phyloP scores from a whole-genome alignment of 1,140 invertebrate species.

The Amyelois transitella region DNA sequence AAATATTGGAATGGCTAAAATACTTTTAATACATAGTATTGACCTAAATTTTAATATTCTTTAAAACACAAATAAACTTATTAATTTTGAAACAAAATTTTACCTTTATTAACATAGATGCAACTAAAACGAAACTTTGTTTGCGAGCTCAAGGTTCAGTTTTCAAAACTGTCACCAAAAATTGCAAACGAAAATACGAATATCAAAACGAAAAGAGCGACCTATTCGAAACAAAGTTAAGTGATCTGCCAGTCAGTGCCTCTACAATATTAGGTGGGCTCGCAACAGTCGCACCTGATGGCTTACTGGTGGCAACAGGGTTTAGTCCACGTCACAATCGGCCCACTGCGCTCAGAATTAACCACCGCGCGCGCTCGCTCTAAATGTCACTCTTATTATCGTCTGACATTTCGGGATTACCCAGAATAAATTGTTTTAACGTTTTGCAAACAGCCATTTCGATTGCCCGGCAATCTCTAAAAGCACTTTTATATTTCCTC shows the following conservation, averaged over 20 bases:
- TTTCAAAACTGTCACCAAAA: background rate
- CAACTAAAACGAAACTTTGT: conserved; percentile 37
- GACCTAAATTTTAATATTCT: no score
- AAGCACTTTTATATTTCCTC: conserved; percentile 28
- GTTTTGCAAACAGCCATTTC: conserved; percentile 55
- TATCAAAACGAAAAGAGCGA: background rate
- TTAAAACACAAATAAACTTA: no score
- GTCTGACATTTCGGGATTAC: conserved; percentile 68
- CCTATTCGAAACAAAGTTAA: conserved; percentile 13
- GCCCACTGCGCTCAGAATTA: conserved; percentile 60
- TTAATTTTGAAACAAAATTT: no score
- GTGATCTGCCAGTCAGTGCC: conserved; percentile 9
- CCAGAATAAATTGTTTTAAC: conserved; percentile 71
- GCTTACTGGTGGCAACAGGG: conserved; percentile 62
- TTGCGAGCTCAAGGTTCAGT: background rate
- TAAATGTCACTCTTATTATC: conserved; percentile 73
- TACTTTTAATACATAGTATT: no score
- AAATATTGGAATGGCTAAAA: no score
- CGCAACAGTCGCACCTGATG: conserved; percentile 54
- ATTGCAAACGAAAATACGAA: background rate
- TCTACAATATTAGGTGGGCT: conserved; percentile 43
- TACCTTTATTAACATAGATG: no score
- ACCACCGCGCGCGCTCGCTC: conserved; percentile 51
- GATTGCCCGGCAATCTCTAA: conserved; percentile 61
- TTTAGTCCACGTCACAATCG: conserved; percentile 68